Conservation (phyloP, 2,888 invertebrate species). For the Syritta pipiens region DNA sequence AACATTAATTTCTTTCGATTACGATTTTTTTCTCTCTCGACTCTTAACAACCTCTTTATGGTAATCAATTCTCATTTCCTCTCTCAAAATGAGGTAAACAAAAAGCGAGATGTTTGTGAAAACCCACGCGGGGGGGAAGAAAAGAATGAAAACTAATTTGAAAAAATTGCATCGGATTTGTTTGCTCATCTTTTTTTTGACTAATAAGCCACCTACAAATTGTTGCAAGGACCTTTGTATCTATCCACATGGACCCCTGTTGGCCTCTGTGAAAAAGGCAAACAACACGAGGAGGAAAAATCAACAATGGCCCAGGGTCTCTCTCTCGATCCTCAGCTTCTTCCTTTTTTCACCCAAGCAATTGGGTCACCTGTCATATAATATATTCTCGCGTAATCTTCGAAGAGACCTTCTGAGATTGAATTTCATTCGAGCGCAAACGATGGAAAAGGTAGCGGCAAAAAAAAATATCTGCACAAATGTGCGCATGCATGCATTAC, state of each 20-base stretch:
- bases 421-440: constrained; percentile 47
- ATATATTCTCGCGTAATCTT: constrained; percentile 57
- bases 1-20: constrained; percentile 57
- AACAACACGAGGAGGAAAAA: not conserved
- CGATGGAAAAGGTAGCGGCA: not conserved
- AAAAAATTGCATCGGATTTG: constrained; percentile 57
- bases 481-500: constrained; percentile 65
- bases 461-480: constrained; percentile 15
- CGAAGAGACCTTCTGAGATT: constrained; percentile 64
- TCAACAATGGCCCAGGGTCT: constrained; percentile 60
- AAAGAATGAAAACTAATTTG: constrained; percentile 61
- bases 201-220: too few species aligned
- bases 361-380: constrained; percentile 68
- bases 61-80: constrained; percentile 53
- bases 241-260: too few species aligned
- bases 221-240: too few species aligned
- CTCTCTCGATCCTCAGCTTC: too few species aligned
- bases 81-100: constrained; percentile 9
- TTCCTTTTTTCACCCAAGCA: too few species aligned
- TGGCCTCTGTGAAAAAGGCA: constrained; percentile 22
- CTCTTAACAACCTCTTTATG: constrained; percentile 33
- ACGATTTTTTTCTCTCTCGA: constrained; percentile 19
- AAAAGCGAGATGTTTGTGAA: not conserved
- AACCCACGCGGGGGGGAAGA: too few species aligned
- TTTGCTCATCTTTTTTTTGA: too few species aligned